Conservation (phyloP, 2,113 vertebrate species). For the Hipposideros armiger region DNA sequence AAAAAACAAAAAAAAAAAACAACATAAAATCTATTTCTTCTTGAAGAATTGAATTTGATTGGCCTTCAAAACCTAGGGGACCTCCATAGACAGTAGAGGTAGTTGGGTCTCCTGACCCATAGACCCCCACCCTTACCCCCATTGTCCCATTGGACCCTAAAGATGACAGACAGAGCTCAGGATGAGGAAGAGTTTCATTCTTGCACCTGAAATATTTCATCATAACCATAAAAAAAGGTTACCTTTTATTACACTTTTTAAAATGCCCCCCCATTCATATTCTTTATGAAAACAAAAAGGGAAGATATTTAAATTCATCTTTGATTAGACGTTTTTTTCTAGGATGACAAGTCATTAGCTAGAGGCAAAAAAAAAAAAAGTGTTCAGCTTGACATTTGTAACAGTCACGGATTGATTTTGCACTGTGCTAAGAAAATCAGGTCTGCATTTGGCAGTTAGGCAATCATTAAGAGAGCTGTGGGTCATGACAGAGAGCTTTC, state of each 20-base stretch:
- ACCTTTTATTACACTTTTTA: conserved; percentile 38
- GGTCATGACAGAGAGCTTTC: conserved; percentile 62
- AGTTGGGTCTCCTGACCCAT: not conserved
- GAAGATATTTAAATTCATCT: conserved; percentile 74
- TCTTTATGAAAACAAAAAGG: conserved; percentile 59
- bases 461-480: conserved; percentile 64
- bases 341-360: conserved; percentile 73
- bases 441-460: conserved; percentile 61
- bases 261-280: conserved; percentile 48
- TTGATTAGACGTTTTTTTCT: conserved; percentile 65
- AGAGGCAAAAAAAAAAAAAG: conserved; percentile 41
- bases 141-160: not conserved
- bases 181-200: not conserved
- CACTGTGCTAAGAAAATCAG: conserved; percentile 58
- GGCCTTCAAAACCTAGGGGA: conserved; percentile 4
- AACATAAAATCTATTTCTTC: conserved; percentile 45
- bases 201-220: conserved; percentile 50
- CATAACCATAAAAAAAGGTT: conserved; percentile 31
- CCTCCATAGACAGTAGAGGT: not conserved
- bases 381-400: conserved; percentile 59
- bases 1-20: too few relatives aligned
- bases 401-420: conserved; percentile 65
- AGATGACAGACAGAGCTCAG: not conserved
- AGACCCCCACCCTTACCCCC: too few relatives aligned
- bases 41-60: conserved; percentile 55